These are phyloP conservation scores for Eleginops maclovinus DNA, from an alignment of 2,113 vertebrate genomes.

Conservation along the genomic window DNA sequence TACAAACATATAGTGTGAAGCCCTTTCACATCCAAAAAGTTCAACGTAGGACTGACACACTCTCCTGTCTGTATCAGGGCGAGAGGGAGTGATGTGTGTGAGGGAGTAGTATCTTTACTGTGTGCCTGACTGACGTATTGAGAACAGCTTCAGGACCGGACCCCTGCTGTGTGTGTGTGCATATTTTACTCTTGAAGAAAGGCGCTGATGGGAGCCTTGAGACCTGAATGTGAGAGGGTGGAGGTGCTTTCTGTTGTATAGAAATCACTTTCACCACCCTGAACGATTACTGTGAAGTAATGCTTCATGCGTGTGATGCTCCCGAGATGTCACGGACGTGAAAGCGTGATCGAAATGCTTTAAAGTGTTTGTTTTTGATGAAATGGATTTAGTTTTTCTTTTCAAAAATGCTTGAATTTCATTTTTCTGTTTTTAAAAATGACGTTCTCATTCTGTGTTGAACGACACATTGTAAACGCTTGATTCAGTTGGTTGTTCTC, in stretches of 20 bases:
- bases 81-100: slow-evolving; percentile 13
- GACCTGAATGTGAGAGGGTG: slow-evolving; percentile 61
- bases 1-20: slow-evolving; percentile 3
- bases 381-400: slow-evolving; percentile 33
- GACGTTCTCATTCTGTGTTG: slow-evolving; percentile 25
- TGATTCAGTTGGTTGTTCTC: slow-evolving; percentile 21
- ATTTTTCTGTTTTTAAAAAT: slow-evolving; percentile 7
- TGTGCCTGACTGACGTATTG: slow-evolving; percentile 32
- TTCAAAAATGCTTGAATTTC: slow-evolving; percentile 49
- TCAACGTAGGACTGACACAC: slow-evolving; percentile 12
- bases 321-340: slow-evolving; percentile 42
- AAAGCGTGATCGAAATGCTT: slow-evolving; percentile 71
- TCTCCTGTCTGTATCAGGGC: slow-evolving; percentile 13
- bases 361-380: slow-evolving; percentile 52
- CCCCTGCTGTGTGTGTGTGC: slow-evolving; percentile 47
- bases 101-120: slow-evolving; percentile 37
- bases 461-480: slow-evolving; percentile 15
- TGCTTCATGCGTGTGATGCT: slow-evolving; percentile 55
- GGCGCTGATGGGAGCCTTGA: slow-evolving; percentile 47
- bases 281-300: slow-evolving; percentile 44
- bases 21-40: slow-evolving; percentile 19
- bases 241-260: slow-evolving; percentile 73
- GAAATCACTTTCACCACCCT: slow-evolving; percentile 68
- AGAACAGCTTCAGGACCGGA: slow-evolving; percentile 35
- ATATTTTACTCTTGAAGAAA: slow-evolving; percentile 25